These are phyloP conservation scores for Escarpia spicata DNA, from an alignment of 2,888 invertebrate species.

Conservation along the genomic window DNA sequence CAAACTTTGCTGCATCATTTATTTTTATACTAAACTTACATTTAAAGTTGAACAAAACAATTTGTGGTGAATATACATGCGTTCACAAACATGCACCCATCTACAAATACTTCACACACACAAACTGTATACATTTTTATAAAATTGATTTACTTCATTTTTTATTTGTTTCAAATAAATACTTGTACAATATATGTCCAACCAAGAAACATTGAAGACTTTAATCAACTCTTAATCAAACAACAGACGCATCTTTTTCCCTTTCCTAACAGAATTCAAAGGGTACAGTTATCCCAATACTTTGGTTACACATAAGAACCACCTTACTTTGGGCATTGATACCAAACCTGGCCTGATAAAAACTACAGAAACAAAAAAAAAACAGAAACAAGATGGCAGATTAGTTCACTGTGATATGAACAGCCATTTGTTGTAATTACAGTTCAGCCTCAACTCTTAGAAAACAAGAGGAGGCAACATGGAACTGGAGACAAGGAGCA, in stretches of 20 bases:
- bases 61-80: not conserved
- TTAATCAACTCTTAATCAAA: not conserved
- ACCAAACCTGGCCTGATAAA: not conserved
- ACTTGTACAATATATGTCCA: not conserved
- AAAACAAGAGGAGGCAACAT: not conserved
- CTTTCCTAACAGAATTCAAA: not conserved
- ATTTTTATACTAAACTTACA: not conserved
- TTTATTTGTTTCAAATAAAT: not conserved
- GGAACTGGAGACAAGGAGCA: not conserved
- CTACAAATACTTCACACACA: not conserved
- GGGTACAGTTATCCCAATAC: not conserved
- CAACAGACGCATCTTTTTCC: not conserved
- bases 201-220: not conserved
- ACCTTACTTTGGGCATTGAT: not conserved
- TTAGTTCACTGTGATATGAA: not conserved
- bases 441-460: not conserved
- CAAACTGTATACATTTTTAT: not conserved
- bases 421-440: not conserved
- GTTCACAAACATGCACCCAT: not conserved
- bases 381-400: not conserved
- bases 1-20: not conserved
- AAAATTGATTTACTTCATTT: not conserved
- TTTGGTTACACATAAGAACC: not conserved
- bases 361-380: not conserved
- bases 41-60: not conserved